Percentiles rank a stretch among this genome's conserved stretches.
These are phyloP conservation scores for Eleginops maclovinus DNA, from an alignment of 2,113 vertebrate genomes.

Conservation along the genomic window DNA sequence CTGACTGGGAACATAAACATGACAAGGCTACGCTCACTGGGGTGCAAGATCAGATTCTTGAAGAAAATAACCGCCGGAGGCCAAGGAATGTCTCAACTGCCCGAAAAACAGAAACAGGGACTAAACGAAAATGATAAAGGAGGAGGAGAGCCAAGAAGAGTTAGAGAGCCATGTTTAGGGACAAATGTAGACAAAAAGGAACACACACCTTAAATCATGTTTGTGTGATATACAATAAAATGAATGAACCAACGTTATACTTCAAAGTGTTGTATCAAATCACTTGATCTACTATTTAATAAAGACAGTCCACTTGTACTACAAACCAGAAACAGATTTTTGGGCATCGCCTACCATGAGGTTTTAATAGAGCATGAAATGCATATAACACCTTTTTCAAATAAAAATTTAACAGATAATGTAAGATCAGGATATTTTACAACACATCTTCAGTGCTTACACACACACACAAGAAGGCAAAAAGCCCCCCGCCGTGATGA, in stretches of 20 bases:
- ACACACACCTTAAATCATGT: neutral
- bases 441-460: neutral
- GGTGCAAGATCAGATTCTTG: conserved; percentile 62
- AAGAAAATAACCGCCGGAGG: conserved; percentile 43
- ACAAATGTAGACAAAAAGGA: conserved; percentile 21
- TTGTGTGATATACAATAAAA: neutral
- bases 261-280: neutral
- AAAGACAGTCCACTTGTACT: neutral
- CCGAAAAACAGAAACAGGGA: neutral
- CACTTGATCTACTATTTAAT: neutral
- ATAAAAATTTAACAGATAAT: neutral
- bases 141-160: neutral
- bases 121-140: conserved; percentile 1
- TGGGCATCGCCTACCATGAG: conserved; percentile 2
- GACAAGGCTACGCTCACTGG: conserved; percentile 20
- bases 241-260: neutral
- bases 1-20: conserved; percentile 56
- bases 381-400: neutral
- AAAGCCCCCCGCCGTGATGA: conserved; percentile 25
- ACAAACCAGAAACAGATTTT: conserved; percentile 10
- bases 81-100: conserved; percentile 4
- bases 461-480: neutral
- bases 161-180: neutral
- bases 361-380: neutral
- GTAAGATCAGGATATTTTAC: neutral